Base-by-base conservation (phyloP, 2,888 invertebrate species). In the Steinernema scapterisci region DNA sequence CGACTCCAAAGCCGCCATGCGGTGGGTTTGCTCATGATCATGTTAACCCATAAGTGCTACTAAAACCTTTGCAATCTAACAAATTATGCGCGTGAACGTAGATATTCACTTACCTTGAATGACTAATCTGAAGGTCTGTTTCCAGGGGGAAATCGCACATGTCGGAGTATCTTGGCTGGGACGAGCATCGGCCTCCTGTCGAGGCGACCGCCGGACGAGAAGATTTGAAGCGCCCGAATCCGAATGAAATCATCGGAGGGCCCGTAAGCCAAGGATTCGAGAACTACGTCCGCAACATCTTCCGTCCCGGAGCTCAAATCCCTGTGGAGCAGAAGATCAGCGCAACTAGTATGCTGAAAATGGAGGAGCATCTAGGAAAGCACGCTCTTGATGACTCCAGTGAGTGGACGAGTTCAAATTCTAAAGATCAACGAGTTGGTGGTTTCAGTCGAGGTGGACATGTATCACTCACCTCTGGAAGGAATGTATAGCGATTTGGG, bases 141-240 rank as follows among this genome's bases (percentile, higher is more conserved):
- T 63, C 16, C 38, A 63, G 63, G 27, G 63, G 63, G 3, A 63
- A 31, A 31, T 5, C 63, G 27, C 63, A 74, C 70, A 84, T 83
- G 84, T 85, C 85, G 21, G 84, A 84, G 70, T 85, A 85, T 74
- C 76, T 85, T 25, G 85, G 84, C n/a, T 85, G 85, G 85, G 73
- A 75, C 13, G 81, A 86, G 31, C 79, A 83, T 9, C 80, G 81
- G 43, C 83, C 84, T 13, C 75, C 79, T 5, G 71, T 70, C 1
- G 80, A 80, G 25, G 75, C 73, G n/a, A 76, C 73, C 16, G 56
- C 76, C 13, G 52, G 74, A 9, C 74, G 74, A 7, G 81, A 80
- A 70, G 79, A 80, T 52, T 48, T 72, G 54, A 73, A 72, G 31
- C 74, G 75, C 11, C 46, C 78, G 23, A 75, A 82, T 70, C 78